Percentiles rank a stretch among this genome's conserved stretches.
Evolutionary conservation across 2,113 vertebrate species (phyloP).

Genomic region (Rafetus swinhoei): DNA sequence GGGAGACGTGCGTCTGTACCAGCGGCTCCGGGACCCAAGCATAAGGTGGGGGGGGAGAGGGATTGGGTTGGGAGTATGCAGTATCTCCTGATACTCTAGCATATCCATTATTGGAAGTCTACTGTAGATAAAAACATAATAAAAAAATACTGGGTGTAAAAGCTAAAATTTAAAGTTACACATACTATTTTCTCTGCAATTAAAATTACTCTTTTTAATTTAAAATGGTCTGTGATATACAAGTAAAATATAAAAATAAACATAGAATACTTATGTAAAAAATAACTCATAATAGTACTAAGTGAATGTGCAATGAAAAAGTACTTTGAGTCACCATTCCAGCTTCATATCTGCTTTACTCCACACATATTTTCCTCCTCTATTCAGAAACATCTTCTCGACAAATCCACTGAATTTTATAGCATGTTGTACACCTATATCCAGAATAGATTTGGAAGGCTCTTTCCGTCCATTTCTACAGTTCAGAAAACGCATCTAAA

Average conservation of each 20-base stretch:
- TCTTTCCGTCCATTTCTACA: constrained; percentile 91
- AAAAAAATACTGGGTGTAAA: background rate
- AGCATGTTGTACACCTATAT: constrained; percentile 88
- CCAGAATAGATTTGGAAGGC: constrained; percentile 93
- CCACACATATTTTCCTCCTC: constrained; percentile 94
- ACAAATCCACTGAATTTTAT: constrained; percentile 95
- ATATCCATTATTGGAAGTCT: no score
- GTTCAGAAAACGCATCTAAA: constrained; percentile 95
- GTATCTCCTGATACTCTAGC: no score
- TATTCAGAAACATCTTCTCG: constrained; percentile 91
- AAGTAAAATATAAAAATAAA: background rate
- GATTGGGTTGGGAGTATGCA: no score
- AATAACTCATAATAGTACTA: background rate
- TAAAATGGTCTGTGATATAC: background rate
- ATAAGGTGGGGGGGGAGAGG: no score
- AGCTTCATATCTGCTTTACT: constrained; percentile 94
- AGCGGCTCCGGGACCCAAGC: no score
- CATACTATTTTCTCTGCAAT: background rate
- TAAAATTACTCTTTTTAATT: background rate
- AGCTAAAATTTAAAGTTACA: background rate
- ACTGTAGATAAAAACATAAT: background rate
- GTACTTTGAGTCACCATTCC: constrained; percentile 84
- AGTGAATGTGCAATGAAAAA: background rate
- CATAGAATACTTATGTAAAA: background rate
- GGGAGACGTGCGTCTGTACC: no score